Evolutionary conservation across 2,888 invertebrate genomes (phyloP).

Genomic region (Seladonia tumulorum): DNA sequence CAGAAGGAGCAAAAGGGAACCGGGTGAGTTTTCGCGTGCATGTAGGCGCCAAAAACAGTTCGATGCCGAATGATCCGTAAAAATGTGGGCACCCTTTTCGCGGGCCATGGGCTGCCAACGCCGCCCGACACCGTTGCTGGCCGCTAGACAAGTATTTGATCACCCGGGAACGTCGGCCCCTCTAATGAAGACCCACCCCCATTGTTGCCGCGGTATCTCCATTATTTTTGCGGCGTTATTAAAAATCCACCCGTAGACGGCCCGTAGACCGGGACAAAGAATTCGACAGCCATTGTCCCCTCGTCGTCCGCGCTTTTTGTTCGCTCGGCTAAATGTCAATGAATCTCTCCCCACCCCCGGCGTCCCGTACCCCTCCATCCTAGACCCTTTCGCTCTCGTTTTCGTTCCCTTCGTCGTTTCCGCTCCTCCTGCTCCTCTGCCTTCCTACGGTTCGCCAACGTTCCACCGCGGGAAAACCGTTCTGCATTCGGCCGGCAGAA

Average conservation of each 20-base stretch:
- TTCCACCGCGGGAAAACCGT: constrained; percentile 31
- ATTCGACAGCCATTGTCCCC: constrained; percentile 83
- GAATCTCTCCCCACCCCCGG: constrained; percentile 66
- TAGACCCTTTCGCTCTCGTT: constrained; percentile 7
- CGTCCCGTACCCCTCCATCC: not conserved
- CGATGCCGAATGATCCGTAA: constrained; percentile 62
- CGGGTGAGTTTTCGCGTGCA: not conserved
- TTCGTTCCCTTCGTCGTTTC: constrained; percentile 32
- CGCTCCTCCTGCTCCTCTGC: not conserved
- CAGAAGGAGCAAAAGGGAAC: not conserved
- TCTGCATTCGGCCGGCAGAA: constrained; percentile 46
- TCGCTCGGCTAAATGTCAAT: constrained; percentile 81
- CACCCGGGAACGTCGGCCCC: constrained; percentile 58
- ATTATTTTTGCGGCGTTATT: constrained; percentile 83
- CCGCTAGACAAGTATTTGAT: constrained; percentile 73
- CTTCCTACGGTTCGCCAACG: constrained; percentile 29
- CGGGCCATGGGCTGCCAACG: constrained; percentile 39
- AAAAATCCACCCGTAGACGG: constrained; percentile 79
- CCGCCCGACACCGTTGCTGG: constrained; percentile 44
- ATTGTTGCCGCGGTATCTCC: constrained; percentile 81
- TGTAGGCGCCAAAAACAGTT: constrained; percentile 55
- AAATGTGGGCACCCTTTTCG: constrained; percentile 40
- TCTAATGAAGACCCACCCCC: constrained; percentile 80
- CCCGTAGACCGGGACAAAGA: constrained; percentile 78
- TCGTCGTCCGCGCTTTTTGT: constrained; percentile 78